These are phyloP conservation scores for Agelaius tricolor DNA, from an alignment of 2,113 vertebrate genomes.

Conservation along the genomic window DNA sequence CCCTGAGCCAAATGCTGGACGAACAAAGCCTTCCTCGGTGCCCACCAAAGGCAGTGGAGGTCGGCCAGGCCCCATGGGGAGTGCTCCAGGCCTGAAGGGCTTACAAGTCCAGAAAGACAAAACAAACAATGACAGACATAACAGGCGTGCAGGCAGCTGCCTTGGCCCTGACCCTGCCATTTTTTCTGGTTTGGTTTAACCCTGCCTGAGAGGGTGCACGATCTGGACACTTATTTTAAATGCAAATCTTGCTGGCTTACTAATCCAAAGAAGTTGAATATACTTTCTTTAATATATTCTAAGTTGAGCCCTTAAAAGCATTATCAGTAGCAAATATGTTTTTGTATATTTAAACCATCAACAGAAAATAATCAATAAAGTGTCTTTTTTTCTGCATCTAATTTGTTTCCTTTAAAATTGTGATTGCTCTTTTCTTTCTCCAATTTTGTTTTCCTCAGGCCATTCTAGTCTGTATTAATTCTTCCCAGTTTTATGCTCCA, in stretches of 20 bases:
- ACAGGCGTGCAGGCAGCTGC: constrained; percentile 51
- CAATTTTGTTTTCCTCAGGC: background rate
- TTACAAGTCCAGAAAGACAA: constrained; percentile 55
- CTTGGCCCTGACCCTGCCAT: constrained; percentile 57
- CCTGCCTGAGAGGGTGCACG: background rate
- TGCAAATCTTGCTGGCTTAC: constrained; percentile 7
- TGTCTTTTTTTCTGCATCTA: background rate
- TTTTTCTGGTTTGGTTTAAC: constrained; percentile 60
- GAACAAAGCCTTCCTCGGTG: background rate
- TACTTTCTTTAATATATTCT: background rate
- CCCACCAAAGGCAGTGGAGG: background rate
- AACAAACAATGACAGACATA: constrained; percentile 57
- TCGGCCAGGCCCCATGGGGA: constrained; percentile 3
- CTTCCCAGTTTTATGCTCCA: background rate
- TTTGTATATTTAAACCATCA: background rate
- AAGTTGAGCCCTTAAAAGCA: background rate
- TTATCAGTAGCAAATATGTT: background rate
- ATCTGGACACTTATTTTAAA: constrained; percentile 47
- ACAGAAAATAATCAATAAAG: background rate
- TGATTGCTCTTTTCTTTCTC: background rate
- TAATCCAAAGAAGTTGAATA: background rate
- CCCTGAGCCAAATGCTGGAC: background rate
- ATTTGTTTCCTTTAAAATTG: background rate
- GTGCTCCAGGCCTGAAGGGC: background rate
- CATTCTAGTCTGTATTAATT: background rate